Conservation (phyloP, 2,113 vertebrate species). For the Enhydra lutris region DNA sequence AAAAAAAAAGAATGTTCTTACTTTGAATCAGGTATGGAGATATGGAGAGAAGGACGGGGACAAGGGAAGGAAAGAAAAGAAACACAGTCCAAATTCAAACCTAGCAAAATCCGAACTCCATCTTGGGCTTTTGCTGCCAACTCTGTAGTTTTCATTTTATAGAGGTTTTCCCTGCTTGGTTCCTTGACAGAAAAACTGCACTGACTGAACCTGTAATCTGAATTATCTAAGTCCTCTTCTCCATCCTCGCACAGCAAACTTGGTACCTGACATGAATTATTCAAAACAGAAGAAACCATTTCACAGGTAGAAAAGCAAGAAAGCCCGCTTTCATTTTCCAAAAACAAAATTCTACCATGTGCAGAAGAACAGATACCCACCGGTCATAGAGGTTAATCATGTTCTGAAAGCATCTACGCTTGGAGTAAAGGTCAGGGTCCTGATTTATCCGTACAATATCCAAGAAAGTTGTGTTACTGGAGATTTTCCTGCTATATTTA, state of each 20-base stretch:
- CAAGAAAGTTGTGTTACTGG: background rate
- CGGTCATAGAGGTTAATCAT: background rate
- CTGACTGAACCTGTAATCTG: background rate
- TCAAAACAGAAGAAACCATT: background rate
- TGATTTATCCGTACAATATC: background rate
- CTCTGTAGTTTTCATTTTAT: background rate
- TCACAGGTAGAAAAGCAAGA: background rate
- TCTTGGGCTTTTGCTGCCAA: background rate
- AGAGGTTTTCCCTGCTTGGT: background rate
- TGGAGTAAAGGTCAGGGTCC: background rate
- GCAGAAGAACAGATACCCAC: background rate
- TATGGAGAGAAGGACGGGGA: background rate
- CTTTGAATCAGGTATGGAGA: background rate
- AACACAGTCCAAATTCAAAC: background rate
- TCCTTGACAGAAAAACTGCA: background rate
- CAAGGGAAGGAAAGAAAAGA: background rate
- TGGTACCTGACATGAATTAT: background rate
- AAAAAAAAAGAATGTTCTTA: background rate
- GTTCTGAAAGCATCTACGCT: background rate
- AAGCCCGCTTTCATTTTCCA: background rate
- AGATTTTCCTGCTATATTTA: background rate
- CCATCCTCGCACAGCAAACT: background rate
- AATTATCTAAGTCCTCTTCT: background rate
- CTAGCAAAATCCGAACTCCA: background rate
- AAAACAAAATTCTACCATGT: background rate